A percentile compares a stretch with the other conserved stretches of the same genome.
These are phyloP conservation scores for Mamestra brassicae DNA, from an alignment of 2,888 invertebrate genomes.

Conservation along the genomic window DNA sequence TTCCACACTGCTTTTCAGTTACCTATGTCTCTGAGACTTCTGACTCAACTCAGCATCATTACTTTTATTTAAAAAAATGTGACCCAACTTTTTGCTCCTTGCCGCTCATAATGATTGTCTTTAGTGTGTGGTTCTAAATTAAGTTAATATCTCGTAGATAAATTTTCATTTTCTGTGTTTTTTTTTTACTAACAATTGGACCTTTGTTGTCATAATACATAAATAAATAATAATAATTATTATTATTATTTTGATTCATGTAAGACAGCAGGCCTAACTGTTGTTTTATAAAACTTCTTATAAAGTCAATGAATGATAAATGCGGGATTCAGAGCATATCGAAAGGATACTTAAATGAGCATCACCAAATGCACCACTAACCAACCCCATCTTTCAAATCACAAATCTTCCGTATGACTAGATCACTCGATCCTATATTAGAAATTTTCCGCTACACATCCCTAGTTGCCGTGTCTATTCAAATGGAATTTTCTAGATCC, in stretches of 20 bases:
- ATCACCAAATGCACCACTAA: neutral
- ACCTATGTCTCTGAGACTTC: neutral
- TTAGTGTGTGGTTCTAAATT: too few species aligned
- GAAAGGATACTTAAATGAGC: neutral
- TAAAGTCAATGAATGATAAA: neutral
- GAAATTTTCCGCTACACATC: slow-evolving; percentile 38
- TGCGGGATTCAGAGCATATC: neutral
- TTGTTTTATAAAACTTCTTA: neutral
- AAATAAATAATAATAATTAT: too few species aligned
- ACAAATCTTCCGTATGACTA: slow-evolving; percentile 23
- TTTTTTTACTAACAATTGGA: too few species aligned
- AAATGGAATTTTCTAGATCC: slow-evolving; percentile 45
- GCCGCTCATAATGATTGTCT: neutral
- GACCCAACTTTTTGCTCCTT: neutral
- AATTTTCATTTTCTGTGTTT: too few species aligned
- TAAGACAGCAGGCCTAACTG: too few species aligned
- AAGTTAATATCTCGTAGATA: too few species aligned
- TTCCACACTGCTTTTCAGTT: neutral
- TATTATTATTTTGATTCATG: too few species aligned
- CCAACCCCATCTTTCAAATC: neutral
- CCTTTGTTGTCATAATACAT: too few species aligned
- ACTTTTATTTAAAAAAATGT: neutral
- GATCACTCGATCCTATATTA: slow-evolving; percentile 1
- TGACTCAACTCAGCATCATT: too few species aligned
- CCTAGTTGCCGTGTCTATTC: slow-evolving; percentile 15